Percentiles rank a stretch among this genome's conserved stretches.
Evolutionary conservation across 2,888 invertebrate genomes (phyloP).

Genomic region (Trichopoda pennipes): DNA sequence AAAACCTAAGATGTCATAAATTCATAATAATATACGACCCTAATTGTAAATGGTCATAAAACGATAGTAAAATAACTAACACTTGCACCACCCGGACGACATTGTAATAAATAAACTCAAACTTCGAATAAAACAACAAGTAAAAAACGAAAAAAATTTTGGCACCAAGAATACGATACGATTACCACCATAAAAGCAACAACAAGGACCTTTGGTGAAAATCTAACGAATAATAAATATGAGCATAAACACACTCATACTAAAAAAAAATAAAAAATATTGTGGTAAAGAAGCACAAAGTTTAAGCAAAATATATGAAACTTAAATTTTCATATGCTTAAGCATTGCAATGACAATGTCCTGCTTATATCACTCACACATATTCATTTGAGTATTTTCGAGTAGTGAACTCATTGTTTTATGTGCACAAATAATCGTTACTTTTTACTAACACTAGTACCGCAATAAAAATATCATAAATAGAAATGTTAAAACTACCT

Average conservation of each 20-base stretch:
- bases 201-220: constrained; percentile 22
- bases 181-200: constrained; percentile 31
- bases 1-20: constrained; percentile 76
- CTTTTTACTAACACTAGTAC: constrained; percentile 4
- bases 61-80: constrained; percentile 54
- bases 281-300: neutral
- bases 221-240: constrained; percentile 40
- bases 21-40: constrained; percentile 77
- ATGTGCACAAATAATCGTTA: constrained; percentile 46
- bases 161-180: constrained; percentile 38
- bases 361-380: constrained; percentile 23
- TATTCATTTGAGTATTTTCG: constrained; percentile 3
- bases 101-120: constrained; percentile 58
- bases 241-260: constrained; percentile 15
- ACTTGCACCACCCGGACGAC: constrained; percentile 48
- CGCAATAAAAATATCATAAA: constrained; percentile 20
- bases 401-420: constrained; percentile 16
- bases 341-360: constrained; percentile 36
- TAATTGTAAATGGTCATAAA: constrained; percentile 64
- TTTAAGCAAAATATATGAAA: neutral
- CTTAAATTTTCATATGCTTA: constrained; percentile 15
- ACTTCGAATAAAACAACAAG: constrained; percentile 36
- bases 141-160: constrained; percentile 48
- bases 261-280: neutral
- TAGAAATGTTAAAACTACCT: constrained; percentile 6